These are phyloP conservation scores for Kradibia gibbosae DNA, from an alignment of 1,140 invertebrate species.

Conservation along the genomic window DNA sequence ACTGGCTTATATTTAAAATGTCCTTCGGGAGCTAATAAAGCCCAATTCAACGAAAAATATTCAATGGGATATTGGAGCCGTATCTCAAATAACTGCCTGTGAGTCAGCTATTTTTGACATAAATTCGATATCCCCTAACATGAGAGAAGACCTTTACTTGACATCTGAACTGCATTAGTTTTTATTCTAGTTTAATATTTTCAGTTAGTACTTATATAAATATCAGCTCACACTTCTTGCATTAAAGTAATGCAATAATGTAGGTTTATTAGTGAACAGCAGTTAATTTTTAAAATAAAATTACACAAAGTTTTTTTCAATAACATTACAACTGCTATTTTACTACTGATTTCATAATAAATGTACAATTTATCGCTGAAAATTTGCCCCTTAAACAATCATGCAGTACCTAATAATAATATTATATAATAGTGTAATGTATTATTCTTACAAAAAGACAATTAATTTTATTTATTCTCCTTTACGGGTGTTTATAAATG, in stretches of 20 bases:
- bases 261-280: too few species aligned
- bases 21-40: slow-evolving; percentile 8
- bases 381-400: too few species aligned
- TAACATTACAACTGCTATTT: too few species aligned
- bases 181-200: background rate
- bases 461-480: too few species aligned
- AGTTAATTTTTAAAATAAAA: too few species aligned
- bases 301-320: too few species aligned
- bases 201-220: background rate
- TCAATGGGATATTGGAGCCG: background rate
- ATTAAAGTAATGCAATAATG: background rate
- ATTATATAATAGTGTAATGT: too few species aligned
- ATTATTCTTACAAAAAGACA: too few species aligned
- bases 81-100: slow-evolving; percentile 35
- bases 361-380: too few species aligned
- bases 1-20: background rate
- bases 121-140: slow-evolving; percentile 31
- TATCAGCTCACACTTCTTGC: background rate
- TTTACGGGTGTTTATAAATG: too few species aligned
- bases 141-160: slow-evolving; percentile 28
- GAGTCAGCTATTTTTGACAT: slow-evolving; percentile 32
- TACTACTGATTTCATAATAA: too few species aligned
- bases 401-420: too few species aligned
- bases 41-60: slow-evolving; percentile 8
- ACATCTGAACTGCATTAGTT: background rate